phyloP scores from a whole-genome alignment of 2,797 vertebrate genomes.

The Champsocephalus esox region DNA sequence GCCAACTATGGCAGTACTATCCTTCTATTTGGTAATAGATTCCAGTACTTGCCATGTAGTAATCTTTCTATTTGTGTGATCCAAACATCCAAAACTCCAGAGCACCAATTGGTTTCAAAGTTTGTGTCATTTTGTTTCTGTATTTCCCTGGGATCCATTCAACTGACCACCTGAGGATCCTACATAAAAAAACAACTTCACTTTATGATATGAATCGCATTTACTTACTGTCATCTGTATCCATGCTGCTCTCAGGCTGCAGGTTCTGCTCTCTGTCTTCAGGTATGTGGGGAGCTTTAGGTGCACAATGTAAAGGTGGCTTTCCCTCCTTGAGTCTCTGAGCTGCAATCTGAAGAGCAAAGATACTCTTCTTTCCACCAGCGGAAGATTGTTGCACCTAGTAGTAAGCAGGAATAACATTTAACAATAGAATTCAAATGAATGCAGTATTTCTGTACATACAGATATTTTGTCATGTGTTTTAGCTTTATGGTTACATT shows the following conservation, averaged over 20 bases:
- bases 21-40: too few species aligned
- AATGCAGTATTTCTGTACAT: background rate
- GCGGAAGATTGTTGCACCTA: constrained; percentile 54
- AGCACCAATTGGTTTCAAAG: too few species aligned
- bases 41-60: too few species aligned
- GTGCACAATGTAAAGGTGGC: constrained; percentile 11
- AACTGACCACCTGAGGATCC: too few species aligned
- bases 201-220: background rate
- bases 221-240: constrained; percentile 63
- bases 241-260: constrained; percentile 53
- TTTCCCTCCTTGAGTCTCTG: constrained; percentile 82
- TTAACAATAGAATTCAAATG: background rate
- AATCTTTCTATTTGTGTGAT: too few species aligned
- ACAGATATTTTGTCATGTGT: background rate
- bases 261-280: constrained; percentile 45
- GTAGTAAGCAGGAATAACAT: background rate
- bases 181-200: too few species aligned
- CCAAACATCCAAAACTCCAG: too few species aligned
- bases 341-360: constrained; percentile 93
- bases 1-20: background rate
- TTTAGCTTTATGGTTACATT: background rate
- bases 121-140: too few species aligned
- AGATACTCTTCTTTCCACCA: constrained; percentile 91
- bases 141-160: too few species aligned
- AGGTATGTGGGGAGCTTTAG: constrained; percentile 35